Conservation (phyloP, 2,888 invertebrate genomes). For the Oscheius sp. region DNA sequence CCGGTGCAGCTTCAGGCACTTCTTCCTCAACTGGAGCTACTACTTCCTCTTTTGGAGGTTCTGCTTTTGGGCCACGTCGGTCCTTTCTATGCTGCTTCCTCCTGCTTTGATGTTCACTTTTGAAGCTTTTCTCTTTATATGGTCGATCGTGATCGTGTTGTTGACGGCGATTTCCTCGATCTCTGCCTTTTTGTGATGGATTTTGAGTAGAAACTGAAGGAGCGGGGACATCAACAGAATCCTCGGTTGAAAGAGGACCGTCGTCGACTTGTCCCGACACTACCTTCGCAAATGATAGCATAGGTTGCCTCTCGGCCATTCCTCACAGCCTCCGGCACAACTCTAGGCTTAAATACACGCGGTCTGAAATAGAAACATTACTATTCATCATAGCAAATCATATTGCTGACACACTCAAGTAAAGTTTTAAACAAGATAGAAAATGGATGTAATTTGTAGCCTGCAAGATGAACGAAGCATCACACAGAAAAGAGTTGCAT, state of each 20-base stretch:
- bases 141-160: conserved; percentile 18
- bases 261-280: conserved; percentile 53
- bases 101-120: conserved; percentile 14
- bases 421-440: no score
- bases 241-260: background rate
- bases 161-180: conserved; percentile 10
- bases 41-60: conserved; percentile 28
- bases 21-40: background rate
- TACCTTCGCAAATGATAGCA: conserved; percentile 65
- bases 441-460: no score
- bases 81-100: conserved; percentile 43
- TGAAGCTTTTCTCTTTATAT: conserved; percentile 21
- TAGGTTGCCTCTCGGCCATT: conserved; percentile 65
- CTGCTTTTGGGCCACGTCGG: conserved; percentile 31
- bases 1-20: background rate
- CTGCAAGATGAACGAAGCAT: no score
- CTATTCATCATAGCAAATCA: no score
- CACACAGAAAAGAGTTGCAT: no score
- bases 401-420: no score
- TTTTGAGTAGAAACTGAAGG: conserved; percentile 4
- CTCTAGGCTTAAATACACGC: conserved; percentile 26
- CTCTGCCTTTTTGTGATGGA: background rate
- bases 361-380: conserved; percentile 14
- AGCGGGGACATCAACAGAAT: conserved; percentile 13
- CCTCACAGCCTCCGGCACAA: conserved; percentile 30